A percentile compares a stretch with the other conserved stretches of the same genome.
phyloP scores from a whole-genome alignment of 2,113 vertebrate species.

The Microtus oregoni region DNA sequence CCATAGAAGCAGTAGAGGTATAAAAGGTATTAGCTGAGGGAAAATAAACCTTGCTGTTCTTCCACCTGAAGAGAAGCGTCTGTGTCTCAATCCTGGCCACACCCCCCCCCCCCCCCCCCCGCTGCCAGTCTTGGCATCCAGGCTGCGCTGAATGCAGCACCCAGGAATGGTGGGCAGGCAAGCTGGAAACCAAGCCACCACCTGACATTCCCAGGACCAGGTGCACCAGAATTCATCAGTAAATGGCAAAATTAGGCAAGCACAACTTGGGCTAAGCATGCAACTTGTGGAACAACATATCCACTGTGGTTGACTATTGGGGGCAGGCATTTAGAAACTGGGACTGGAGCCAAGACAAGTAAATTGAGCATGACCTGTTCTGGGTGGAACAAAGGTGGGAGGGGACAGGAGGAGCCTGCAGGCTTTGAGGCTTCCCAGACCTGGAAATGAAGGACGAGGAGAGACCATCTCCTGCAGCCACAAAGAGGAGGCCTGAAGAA shows the following conservation, averaged over 20 bases:
- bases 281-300: not conserved
- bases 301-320: not conserved
- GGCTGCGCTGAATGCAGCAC: too few species aligned
- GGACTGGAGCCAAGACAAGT: not conserved
- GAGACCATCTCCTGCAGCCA: not conserved
- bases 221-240: not conserved
- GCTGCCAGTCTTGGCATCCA: too few species aligned
- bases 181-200: not conserved
- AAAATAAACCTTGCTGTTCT: too few species aligned
- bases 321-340: slow-evolving; percentile 32
- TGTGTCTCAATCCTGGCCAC: too few species aligned
- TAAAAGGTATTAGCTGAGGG: too few species aligned
- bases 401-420: not conserved
- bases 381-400: not conserved
- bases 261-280: not conserved
- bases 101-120: too few species aligned
- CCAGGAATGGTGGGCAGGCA: not conserved
- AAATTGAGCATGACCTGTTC: not conserved
- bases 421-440: not conserved
- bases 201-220: not conserved
- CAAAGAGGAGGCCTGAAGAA: not conserved
- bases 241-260: not conserved
- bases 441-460: not conserved
- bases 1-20: too few species aligned
- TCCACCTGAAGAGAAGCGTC: too few species aligned